Base-by-base conservation (phyloP, 2,888 invertebrate species). In the Venusia cambrica region DNA sequence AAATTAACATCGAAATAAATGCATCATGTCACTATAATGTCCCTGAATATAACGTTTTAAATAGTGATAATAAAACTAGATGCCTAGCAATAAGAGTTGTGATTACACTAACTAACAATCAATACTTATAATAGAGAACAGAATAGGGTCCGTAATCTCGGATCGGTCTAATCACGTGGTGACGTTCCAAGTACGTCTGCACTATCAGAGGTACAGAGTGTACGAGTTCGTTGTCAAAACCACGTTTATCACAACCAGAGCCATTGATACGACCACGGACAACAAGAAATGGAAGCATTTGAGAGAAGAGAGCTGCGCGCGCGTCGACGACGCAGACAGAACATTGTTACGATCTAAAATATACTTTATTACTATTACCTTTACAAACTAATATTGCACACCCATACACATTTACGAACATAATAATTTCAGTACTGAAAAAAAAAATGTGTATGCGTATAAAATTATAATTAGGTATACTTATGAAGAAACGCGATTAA, bases 351-450 rank as follows among this genome's bases (percentile, higher is more conserved):
- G 56, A 42, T 63, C 68, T 78, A 78, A 73, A 72, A 73, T 71
- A 74, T 65, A 68, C 62, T 41, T 43, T 66, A 69, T 66, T 71
- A 74, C 72, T 73, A 73, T 70, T 70, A 72, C 60, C 43, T 62
- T 66, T 81, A 80, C 44, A 83, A n/a, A 79, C 84, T 87, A 85
- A 85, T 87, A 88, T 88, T 88, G 87, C 88, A 87, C 87, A 84
- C 87, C 87, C 87, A 87, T 87, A 87, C 85, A 87, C 84, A 87
- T 80, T 80, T 74, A 68, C 69, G 68, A 73, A 74, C 68, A 53
- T 65, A 72, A 26, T 69, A 63, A 62, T 71, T 71, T 59, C 68
- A 69, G 48, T 56, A 64, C 65, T 54, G 65, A 72, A 73, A 64
- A 66, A 63, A 66, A 62, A 75, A 77, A 78, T 84, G 85, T 87